A percentile compares a stretch with the other conserved stretches of the same genome.
phyloP scores from a whole-genome alignment of 2,113 vertebrate species.

The Lepisosteus oculatus region DNA sequence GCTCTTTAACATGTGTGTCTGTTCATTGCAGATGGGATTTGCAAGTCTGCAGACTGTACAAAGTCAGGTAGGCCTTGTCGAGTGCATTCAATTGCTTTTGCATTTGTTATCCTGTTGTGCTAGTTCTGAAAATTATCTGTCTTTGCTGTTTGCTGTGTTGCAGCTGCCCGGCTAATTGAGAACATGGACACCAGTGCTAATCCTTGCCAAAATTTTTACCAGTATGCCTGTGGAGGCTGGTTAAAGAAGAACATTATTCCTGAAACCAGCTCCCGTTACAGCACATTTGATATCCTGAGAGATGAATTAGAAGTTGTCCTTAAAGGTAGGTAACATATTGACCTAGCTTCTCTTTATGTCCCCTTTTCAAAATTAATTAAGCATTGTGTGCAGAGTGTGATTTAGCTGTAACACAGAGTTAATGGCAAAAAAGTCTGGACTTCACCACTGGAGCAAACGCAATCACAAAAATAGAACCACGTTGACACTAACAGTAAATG shows the following conservation, averaged over 20 bases:
- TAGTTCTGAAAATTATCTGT: no score
- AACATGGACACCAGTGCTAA: conserved; percentile 81
- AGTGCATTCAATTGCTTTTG: background rate
- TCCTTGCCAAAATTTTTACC: conserved; percentile 88
- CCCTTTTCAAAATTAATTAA: background rate
- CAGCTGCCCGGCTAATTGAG: conserved; percentile 86
- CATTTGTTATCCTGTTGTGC: conserved; percentile 11
- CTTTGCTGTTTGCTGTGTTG: background rate
- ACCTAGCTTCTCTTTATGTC: background rate
- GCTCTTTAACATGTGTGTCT: conserved; percentile 34
- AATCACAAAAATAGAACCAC: background rate
- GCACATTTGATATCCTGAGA: conserved; percentile 90
- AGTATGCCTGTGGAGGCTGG: conserved; percentile 93
- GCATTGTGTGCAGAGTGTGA: no score
- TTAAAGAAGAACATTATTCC: conserved; percentile 89
- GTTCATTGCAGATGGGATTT: conserved; percentile 77
- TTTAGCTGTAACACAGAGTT: background rate
- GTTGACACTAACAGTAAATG: background rate
- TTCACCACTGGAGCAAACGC: background rate
- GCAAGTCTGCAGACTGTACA: conserved; percentile 87
- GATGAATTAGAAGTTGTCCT: conserved; percentile 87
- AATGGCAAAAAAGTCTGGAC: background rate
- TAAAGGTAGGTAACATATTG: conserved; percentile 77
- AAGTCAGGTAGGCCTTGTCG: conserved; percentile 78
- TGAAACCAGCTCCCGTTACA: conserved; percentile 87